Base-by-base conservation (phyloP, 2,113 vertebrate species). In the Genyomyrus donnyi region DNA sequence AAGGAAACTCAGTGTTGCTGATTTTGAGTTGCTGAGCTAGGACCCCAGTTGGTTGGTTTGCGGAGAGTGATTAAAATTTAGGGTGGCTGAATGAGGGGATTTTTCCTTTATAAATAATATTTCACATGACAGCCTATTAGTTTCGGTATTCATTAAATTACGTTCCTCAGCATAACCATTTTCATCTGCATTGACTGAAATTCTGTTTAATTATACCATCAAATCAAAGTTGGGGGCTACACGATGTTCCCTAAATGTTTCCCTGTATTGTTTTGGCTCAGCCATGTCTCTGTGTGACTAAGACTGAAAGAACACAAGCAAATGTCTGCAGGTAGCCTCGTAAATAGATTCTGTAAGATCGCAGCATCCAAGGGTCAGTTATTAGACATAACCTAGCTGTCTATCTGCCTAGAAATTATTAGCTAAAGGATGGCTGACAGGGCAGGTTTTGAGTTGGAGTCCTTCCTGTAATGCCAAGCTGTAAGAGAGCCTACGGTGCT, bases 401-500 rank as follows among this genome's bases (percentile, higher is more conserved):
- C 49, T 87, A 39, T 53, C 50, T 21, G 85, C 24, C 49, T 87
- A 48, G n/a, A 53, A 31, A 35, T 88, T 46, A 88, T 62, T 88
- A 88, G 52, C 53, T 31, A 62, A 39, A 17, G 35, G 53, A 21
- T 88, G 48, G 49, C 17, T 87, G 85, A 53, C 50, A 8, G 83
- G 42, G 9, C 42, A 48, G 85, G 9, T 39, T 56, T 53, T 56
- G 49, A 56, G 50, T 87, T 39, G 10, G 15, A 35, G 85, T 31
- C 48, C 48, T 87, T 3, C 48, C 17, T 62, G 48, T 53, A 87
- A 39, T 56, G 86, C 31, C 56, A 62, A 49, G 50, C 70, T 89
- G 89, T 89, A 83, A 91, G 90, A 21, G 53, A 27, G 19, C 70
- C 90, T 91, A 31, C 24, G 77, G 87, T 66, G 84, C 52, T 70